Conservation (phyloP, 2,797 vertebrate species). For the Clamator glandarius region DNA sequence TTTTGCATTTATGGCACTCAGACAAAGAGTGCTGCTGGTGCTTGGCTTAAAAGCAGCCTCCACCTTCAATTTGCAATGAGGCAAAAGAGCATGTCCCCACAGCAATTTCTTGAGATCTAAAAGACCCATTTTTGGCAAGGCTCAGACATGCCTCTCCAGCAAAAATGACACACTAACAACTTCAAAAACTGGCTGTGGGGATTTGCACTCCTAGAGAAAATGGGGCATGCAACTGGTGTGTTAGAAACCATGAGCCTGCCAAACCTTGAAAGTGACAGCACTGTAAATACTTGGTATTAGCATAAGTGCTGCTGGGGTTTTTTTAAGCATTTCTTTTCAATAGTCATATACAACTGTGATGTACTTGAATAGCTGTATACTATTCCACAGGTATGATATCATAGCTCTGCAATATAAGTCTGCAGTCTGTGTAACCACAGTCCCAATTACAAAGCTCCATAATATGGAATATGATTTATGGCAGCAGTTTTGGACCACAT, state of each 20-base stretch:
- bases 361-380: not conserved
- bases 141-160: not conserved
- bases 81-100: not conserved
- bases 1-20: not conserved
- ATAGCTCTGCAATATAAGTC: not conserved
- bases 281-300: not conserved
- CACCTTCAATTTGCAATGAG: not conserved
- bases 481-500: not conserved
- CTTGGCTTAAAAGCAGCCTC: not conserved
- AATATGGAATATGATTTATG: not conserved
- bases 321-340: not conserved
- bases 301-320: not conserved
- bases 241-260: not conserved
- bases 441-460: not conserved
- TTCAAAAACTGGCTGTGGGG: not conserved
- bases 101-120: not conserved
- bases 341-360: not conserved
- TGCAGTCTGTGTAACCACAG: fast-evolving
- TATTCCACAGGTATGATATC: not conserved
- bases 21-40: not conserved
- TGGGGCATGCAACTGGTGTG: not conserved
- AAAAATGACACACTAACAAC: not conserved
- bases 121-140: not conserved
- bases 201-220: not conserved
- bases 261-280: not conserved